Evolutionary conservation across 1,140 invertebrate genomes (phyloP), one percentile per base, ranked within the genome.

Genomic region (Papilio polytes): DNA sequence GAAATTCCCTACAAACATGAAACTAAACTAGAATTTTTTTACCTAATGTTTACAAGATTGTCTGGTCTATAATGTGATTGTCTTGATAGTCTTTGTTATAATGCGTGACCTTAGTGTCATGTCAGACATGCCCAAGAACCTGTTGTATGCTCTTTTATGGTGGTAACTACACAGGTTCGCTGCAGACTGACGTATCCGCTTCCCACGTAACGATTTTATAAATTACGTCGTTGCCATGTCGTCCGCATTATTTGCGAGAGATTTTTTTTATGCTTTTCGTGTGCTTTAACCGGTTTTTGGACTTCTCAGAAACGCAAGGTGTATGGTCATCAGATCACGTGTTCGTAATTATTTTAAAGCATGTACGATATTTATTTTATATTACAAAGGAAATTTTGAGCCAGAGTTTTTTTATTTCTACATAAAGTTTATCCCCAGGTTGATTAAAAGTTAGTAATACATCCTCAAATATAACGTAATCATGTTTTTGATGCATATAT

Each of bases 191-290:
- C 63, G 12, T 70, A 70, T 70, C 63, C 63, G 63, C 26, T 70
- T 70, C 63, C 26, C 63, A 70, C 63, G 63, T 70, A 70, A 70
- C 63, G 31, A 70, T 70, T 70, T 70, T 31, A 36, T 56, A 36
- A 70, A 70, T 70, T 70, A 70, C 63, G 63, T 70, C 63, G 63
- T 70, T 70, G 63, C 63, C 31, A 70, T 70, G 63, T 4, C 63
- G 63, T 31, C 26, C 63, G 63, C 63, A 70, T 70, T 70, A 31
- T 70, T 70, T 70, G 63, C 63, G 63, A 70, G 63, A 70, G 63
- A 70, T 70, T 70, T 70, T 41, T 66, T 70, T 70, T 70, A 31
- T 31, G 22, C 10, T 31, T 70, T 70, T 70, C 26, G 22, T 26
- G 22, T 31, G 63, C 26, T 31, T 70, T 31, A 70, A 70, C 63